Conservation (phyloP, 2,113 vertebrate species). For the Cavia aperea region DNA sequence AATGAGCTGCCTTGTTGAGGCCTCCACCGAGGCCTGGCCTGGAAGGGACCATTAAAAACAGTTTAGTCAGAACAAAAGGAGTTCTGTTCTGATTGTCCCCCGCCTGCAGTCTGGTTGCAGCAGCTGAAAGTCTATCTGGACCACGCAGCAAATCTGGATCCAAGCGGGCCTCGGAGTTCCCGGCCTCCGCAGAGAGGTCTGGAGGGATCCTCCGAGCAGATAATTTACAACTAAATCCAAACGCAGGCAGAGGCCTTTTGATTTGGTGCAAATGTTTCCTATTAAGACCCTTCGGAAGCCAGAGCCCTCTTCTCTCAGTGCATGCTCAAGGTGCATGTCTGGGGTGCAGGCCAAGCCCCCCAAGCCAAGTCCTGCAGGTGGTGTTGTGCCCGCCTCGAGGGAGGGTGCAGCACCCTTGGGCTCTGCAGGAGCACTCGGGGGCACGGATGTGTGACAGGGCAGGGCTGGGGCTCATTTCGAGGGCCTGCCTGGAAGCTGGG, state of each 20-base stretch:
- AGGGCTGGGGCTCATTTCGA: neutral
- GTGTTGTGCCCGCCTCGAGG: neutral
- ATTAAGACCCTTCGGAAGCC: slow-evolving; percentile 62
- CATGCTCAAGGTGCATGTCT: slow-evolving; percentile 30
- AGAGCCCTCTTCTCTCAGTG: slow-evolving; percentile 21
- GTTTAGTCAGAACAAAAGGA: slow-evolving; percentile 90
- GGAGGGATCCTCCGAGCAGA: slow-evolving; percentile 68
- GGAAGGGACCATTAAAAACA: slow-evolving; percentile 89
- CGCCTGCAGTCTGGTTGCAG: slow-evolving; percentile 77
- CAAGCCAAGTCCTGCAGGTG: neutral
- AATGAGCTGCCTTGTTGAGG: slow-evolving; percentile 84
- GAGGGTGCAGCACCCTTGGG: neutral
- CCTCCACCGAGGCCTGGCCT: slow-evolving; percentile 83
- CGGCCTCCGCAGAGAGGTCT: slow-evolving; percentile 62
- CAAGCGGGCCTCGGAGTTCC: slow-evolving; percentile 57
- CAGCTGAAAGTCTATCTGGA: slow-evolving; percentile 78
- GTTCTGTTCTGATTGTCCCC: slow-evolving; percentile 92
- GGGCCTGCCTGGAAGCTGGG: slow-evolving; percentile 33
- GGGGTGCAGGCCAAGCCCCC: fast-evolving
- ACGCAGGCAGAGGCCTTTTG: slow-evolving; percentile 40
- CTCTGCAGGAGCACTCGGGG: neutral
- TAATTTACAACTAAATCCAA: slow-evolving; percentile 65
- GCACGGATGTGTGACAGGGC: neutral
- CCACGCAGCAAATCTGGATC: slow-evolving; percentile 66
- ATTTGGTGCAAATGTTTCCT: slow-evolving; percentile 54